Conservation (phyloP, 2,113 vertebrate genomes). For the Morone chrysops region DNA sequence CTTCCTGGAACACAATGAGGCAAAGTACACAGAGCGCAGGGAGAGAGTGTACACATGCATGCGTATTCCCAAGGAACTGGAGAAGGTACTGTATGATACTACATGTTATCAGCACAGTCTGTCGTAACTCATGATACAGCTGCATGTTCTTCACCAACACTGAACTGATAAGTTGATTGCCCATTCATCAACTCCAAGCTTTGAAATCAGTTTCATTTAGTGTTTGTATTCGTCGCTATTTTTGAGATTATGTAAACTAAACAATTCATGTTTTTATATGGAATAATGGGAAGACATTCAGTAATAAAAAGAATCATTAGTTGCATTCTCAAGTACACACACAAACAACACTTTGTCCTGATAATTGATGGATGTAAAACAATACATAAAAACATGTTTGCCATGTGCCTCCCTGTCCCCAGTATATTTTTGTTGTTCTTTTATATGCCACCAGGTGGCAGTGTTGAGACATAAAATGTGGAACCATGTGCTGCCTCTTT, state of each 20-base stretch:
- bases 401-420: not conserved
- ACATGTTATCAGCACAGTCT: not conserved
- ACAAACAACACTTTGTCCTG: not conserved
- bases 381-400: not conserved
- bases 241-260: not conserved
- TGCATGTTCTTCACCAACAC: not conserved
- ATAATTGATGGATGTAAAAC: not conserved
- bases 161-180: not conserved
- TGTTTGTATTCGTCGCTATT: not conserved
- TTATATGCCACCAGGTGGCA: constrained; percentile 41
- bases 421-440: constrained; percentile 39
- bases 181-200: not conserved
- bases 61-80: constrained; percentile 96
- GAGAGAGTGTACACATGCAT: constrained; percentile 97
- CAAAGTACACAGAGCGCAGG: constrained; percentile 95
- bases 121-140: not conserved
- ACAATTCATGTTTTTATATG: not conserved
- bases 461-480: constrained; percentile 18
- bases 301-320: not conserved
- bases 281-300: not conserved
- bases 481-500: not conserved
- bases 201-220: not conserved
- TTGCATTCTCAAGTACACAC: not conserved
- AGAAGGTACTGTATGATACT: constrained; percentile 88
- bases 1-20: constrained; percentile 98